phyloP scores from a whole-genome alignment of 1,140 invertebrate genomes.

The Nasonia vitripennis region DNA sequence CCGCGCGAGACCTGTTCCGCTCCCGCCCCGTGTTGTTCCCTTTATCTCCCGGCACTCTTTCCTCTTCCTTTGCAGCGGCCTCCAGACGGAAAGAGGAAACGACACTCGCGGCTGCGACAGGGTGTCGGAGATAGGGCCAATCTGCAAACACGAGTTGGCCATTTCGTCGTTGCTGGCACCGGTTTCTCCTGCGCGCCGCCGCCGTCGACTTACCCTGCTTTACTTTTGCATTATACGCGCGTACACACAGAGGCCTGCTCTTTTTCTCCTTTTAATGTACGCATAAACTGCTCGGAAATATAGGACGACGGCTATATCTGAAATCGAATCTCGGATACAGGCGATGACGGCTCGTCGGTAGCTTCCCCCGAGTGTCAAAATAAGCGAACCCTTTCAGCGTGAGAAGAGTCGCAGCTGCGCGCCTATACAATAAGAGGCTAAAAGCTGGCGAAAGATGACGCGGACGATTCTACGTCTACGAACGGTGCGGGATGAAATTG shows the following conservation, averaged over 20 bases:
- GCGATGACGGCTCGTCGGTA: not conserved
- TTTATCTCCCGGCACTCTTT: conserved; percentile 40
- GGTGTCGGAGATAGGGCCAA: conserved; percentile 73
- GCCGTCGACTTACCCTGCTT: conserved; percentile 1
- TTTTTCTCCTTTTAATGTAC: not conserved
- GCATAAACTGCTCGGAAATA: not conserved
- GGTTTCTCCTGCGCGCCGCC: conserved; percentile 49
- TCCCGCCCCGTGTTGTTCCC: not conserved
- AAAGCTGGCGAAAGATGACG: conserved; percentile 31
- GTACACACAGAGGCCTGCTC: no score
- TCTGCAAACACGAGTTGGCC: conserved; percentile 74
- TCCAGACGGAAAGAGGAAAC: conserved; percentile 68
- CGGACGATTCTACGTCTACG: conserved; percentile 1
- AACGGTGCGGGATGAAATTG: conserved; percentile 28
- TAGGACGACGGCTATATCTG: conserved; percentile 48
- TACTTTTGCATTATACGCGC: no score
- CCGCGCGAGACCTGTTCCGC: not conserved
- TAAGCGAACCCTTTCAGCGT: not conserved
- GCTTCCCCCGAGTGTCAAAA: conserved; percentile 9
- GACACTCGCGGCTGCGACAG: conserved; percentile 68
- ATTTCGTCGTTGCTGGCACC: conserved; percentile 60
- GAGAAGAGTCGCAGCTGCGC: not conserved
- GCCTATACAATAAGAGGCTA: not conserved
- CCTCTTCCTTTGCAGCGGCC: conserved; percentile 48
- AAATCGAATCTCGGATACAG: conserved; percentile 58